Conservation (phyloP, 2,888 invertebrate species). For the Rhabditophanes sp. region DNA sequence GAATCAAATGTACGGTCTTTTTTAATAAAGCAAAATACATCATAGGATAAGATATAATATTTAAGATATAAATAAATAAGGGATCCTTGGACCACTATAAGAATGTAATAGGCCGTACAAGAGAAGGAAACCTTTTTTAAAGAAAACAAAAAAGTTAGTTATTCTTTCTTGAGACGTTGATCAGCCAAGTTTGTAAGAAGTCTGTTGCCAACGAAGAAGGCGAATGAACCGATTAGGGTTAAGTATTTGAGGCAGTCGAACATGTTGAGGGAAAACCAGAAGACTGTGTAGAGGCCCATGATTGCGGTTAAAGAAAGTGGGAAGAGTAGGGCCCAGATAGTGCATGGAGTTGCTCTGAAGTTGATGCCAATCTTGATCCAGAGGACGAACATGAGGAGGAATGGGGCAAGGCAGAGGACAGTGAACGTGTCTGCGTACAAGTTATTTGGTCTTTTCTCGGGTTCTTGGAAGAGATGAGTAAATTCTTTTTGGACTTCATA, state of each 20-base stretch:
- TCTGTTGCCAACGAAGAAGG: conserved; percentile 81
- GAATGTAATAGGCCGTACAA: too few species aligned
- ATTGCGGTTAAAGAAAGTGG: conserved; percentile 74
- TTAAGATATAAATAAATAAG: too few species aligned
- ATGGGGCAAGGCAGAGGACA: conserved; percentile 61
- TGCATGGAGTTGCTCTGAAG: conserved; percentile 62
- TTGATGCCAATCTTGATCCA: conserved; percentile 78
- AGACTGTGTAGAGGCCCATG: conserved; percentile 67
- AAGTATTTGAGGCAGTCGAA: conserved; percentile 82
- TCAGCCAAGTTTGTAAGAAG: too few species aligned
- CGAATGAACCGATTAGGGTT: conserved; percentile 65
- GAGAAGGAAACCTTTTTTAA: too few species aligned
- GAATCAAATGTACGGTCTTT: too few species aligned
- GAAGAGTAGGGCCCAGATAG: conserved; percentile 68
- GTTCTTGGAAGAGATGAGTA: conserved; percentile 68
- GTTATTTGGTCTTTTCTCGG: conserved; percentile 75
- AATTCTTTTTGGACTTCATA: conserved; percentile 34
- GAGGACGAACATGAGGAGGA: conserved; percentile 64
- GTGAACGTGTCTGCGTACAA: conserved; percentile 79
- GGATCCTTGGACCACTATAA: too few species aligned
- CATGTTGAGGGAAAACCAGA: conserved; percentile 82
- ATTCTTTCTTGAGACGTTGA: too few species aligned
- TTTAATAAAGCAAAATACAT: too few species aligned
- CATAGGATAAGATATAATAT: too few species aligned
- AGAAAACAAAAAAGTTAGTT: too few species aligned